Evolutionary conservation across 2,113 vertebrate genomes (phyloP), one percentile per base, ranked within the genome.

Genomic region (Brachionichthys hirsutus): DNA sequence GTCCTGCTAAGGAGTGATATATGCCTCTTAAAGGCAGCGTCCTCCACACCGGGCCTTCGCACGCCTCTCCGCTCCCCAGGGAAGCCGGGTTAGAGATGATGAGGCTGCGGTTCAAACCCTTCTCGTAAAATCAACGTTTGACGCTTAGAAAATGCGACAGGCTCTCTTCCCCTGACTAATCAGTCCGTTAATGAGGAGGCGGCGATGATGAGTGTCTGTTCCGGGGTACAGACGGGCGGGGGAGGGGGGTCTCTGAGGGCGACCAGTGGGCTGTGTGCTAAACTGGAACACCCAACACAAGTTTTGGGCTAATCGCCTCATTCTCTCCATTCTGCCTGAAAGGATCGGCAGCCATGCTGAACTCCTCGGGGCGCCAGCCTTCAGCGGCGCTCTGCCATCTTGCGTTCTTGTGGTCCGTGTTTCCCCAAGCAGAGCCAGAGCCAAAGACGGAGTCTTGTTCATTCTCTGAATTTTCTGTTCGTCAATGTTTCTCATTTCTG

Each of bases 301-400:
- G 74, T 80, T 81, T 47, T 47, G 62, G 77, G 71, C 80, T 87
- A 87, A 88, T 88, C 69, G 64, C 62, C 67, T 82, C 80, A 79
- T 85, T 83, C 83, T 84, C 71, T 88, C 50, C 20, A 81, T 88
- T 87, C 75, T 80, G 85, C 84, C 83, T 81, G 83, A 87, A 58
- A 75, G 80, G 81, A 82, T 84, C 79, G 72, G 59, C 81, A 77
- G 57, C 68, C 62, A 15, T 18, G 67, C 67, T 85, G 77, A 86
- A 67, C 75, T 78, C 80, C 80, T 84, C 52, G 0, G 79, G 83
- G 79, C 62, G n/a, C 73, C 34, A 18, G 54, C 62, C 72, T 58
- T 76, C 62, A 59, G 69, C 73, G 73, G 70, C 78, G 73, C 75
- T 48, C 73, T 75, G 73, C 78, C 71, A 78, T 73, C 75, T 68